Conservation (phyloP, 64 coral and sea anemone genomes). For the Trachythela sp. region DNA sequence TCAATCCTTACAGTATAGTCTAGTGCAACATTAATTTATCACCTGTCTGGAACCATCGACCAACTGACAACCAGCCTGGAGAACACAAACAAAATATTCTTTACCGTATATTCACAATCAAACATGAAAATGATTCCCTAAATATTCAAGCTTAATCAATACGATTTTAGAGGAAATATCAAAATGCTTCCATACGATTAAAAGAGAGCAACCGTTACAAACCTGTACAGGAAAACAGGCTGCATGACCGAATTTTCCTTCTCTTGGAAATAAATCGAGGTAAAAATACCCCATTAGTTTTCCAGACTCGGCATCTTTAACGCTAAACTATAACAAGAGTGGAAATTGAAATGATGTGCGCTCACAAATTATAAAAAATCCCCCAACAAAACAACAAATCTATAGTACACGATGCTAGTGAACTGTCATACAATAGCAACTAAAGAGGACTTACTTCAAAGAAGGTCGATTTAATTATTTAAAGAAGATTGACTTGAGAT, state of each 20-base stretch:
- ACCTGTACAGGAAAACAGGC: conserved; percentile 92
- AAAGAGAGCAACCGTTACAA: neutral
- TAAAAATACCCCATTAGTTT: conserved; percentile 88
- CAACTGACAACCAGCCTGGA: conserved; percentile 81
- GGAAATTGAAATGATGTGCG: too few relatives aligned
- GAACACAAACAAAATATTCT: conserved; percentile 24
- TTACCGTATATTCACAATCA: neutral
- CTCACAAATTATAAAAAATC: too few relatives aligned
- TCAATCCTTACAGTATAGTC: too few relatives aligned
- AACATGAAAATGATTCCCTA: too few relatives aligned
- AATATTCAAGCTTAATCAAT: too few relatives aligned
- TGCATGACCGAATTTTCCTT: conserved; percentile 96
- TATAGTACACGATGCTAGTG: too few relatives aligned
- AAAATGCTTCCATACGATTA: neutral
- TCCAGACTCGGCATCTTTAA: conserved; percentile 57
- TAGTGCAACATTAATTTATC: too few relatives aligned
- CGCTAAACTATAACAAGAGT: conserved; percentile 62
- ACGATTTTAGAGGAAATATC: too few relatives aligned
- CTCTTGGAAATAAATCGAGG: conserved; percentile 94
- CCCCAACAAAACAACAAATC: too few relatives aligned
- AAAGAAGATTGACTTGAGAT: neutral
- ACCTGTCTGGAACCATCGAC: conserved; percentile 91
- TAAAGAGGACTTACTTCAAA: too few relatives aligned
- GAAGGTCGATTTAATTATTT: too few relatives aligned
- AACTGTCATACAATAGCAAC: too few relatives aligned